Evolutionary conservation across 2,113 vertebrate species (phyloP), one percentile per base, ranked within the genome.

Genomic region (Tragelaphus scriptus): DNA sequence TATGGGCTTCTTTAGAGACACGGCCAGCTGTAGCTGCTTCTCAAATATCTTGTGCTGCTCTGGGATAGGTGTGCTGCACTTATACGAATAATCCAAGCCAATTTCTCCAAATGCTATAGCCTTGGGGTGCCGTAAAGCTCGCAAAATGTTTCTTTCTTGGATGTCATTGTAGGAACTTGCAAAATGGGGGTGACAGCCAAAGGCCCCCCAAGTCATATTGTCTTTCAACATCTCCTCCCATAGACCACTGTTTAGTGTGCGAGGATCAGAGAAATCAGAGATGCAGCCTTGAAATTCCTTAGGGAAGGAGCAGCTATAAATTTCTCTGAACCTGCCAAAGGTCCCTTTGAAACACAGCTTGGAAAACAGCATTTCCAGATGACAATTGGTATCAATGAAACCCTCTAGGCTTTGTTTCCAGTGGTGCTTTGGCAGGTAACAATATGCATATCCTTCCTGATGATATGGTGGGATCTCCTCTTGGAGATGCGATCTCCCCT

Each of bases 121-220:
- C 98, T 99, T 99, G 2, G 99, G 99, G 84, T 99, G 99, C 32
- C 98, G 97, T 98, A 99, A 98, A 61, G 99, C 99, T 47, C 55
- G 95, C 91, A 99, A 84, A 90, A 99, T 98, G 40, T 91, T 98
- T 85, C 93, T 98, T 97, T 99, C 99, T 15, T 99, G 98, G 92
- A 55, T n/a, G 1, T 93, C 88, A 26, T 97, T 98, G 96, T 99
- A 99, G 61, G 98, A 98, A 61, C 98, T 98, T 88, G 99, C 99
- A 97, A 99, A 99, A 97, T 99, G 99, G 6, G 99, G 99, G 97
- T 99, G 99, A 97, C 99, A 99, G 26, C 99, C 99, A 97, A 99
- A 99, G 2, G 99, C 99, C 36, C 99, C 99, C 99, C 99, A 99
- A 12, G 99, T 99, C 97, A 98, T 96, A 95, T 99, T 99, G 65